A percentile compares a stretch with the other conserved stretches of the same genome.
Evolutionary conservation across 2,797 vertebrate genomes (phyloP).

Genomic region (Pseudochirops corinnae): DNA sequence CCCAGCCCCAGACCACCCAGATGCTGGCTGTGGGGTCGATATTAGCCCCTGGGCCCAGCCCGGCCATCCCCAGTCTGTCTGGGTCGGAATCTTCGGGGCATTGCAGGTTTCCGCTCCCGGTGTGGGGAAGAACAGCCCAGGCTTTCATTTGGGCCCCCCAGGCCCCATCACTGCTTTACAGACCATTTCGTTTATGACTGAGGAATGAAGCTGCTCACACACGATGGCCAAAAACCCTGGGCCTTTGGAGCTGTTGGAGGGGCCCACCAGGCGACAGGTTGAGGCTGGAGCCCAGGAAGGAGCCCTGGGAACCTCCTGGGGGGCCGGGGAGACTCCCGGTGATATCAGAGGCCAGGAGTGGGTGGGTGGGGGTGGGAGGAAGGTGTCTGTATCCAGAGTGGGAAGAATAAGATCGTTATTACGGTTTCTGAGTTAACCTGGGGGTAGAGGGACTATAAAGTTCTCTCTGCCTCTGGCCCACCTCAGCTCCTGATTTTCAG

Average conservation of each 20-base stretch:
- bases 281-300: neutral
- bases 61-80: neutral
- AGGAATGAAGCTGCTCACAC: slow-evolving; percentile 78
- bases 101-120: slow-evolving; percentile 70
- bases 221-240: slow-evolving; percentile 42
- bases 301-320: neutral
- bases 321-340: neutral
- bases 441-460: neutral
- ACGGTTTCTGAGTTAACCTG: neutral
- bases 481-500: neutral
- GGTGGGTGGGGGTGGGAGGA: no score
- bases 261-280: neutral
- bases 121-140: slow-evolving; percentile 79
- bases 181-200: slow-evolving; percentile 83
- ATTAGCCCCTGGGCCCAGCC: neutral
- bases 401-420: neutral
- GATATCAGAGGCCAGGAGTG: no score
- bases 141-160: slow-evolving; percentile 73
- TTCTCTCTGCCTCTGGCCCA: neutral
- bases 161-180: slow-evolving; percentile 72
- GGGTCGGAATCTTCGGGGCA: neutral
- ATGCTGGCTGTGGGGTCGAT: neutral
- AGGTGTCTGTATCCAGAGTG: neutral
- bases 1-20: slow-evolving; percentile 70
- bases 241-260: slow-evolving; percentile 55